These are phyloP conservation scores for Lasioglossum albipes DNA, from an alignment of 1,140 invertebrate genomes.

Conservation along the genomic window DNA sequence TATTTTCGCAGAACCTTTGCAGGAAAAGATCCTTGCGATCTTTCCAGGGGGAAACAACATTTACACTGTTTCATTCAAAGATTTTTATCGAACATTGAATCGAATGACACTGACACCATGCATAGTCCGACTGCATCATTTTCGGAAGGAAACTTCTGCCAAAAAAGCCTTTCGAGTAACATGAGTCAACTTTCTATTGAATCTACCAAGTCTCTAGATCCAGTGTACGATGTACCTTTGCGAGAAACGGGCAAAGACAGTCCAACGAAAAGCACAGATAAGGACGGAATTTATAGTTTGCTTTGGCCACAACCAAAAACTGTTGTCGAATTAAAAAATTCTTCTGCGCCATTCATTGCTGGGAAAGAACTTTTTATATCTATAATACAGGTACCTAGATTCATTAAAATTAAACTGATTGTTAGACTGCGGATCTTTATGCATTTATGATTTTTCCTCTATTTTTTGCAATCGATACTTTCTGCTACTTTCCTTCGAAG, in stretches of 20 bases:
- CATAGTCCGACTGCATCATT: slow-evolving; percentile 66
- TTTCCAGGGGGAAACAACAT: slow-evolving; percentile 78
- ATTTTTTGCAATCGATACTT: too few species aligned
- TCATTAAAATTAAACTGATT: background rate
- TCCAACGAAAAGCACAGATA: slow-evolving; percentile 65
- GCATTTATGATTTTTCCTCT: too few species aligned
- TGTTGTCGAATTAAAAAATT: slow-evolving; percentile 81
- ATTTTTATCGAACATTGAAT: slow-evolving; percentile 64
- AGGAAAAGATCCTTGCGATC: slow-evolving; percentile 77
- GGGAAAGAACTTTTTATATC: slow-evolving; percentile 79
- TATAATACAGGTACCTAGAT: slow-evolving; percentile 73
- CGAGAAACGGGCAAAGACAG: slow-evolving; percentile 70
- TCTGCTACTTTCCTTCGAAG: too few species aligned
- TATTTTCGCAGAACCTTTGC: slow-evolving; percentile 77
- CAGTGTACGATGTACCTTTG: slow-evolving; percentile 68
- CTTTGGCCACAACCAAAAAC: slow-evolving; percentile 85
- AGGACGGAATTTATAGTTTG: slow-evolving; percentile 73
- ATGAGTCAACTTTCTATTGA: slow-evolving; percentile 76
- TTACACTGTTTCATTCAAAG: slow-evolving; percentile 76
- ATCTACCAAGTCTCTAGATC: slow-evolving; percentile 74
- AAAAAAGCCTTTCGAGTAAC: slow-evolving; percentile 71
- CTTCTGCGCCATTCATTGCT: slow-evolving; percentile 78
- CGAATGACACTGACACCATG: slow-evolving; percentile 71
- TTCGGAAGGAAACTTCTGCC: slow-evolving; percentile 69
- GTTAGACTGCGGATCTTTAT: too few species aligned